Evolutionary conservation across 2,113 vertebrate genomes (phyloP).

Genomic region (Tachuris rubrigastra): DNA sequence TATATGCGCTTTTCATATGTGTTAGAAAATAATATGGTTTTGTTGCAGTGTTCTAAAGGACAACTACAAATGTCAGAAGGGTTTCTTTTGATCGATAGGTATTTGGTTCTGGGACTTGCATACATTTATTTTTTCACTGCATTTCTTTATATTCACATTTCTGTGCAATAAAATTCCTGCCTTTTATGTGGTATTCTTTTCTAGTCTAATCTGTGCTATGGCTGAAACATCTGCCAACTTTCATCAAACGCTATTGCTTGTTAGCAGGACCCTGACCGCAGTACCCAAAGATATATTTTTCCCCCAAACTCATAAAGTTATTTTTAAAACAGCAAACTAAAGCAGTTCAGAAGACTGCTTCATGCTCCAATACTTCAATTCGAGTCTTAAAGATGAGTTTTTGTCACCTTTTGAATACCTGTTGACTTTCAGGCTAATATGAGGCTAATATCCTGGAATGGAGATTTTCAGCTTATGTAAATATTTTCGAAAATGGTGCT

Average conservation of each 20-base stretch:
- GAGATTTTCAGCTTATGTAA: neutral
- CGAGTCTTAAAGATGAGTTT: neutral
- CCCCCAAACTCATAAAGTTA: neutral
- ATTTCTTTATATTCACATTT: slow-evolving; percentile 3
- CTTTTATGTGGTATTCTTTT: slow-evolving; percentile 24
- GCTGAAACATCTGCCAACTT: neutral
- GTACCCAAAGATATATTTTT: neutral
- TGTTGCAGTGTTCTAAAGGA: neutral
- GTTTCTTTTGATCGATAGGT: neutral
- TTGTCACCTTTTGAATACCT: neutral
- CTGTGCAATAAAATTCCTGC: neutral
- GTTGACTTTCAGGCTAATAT: neutral
- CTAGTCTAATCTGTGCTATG: neutral
- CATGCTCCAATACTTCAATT: neutral
- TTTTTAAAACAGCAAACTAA: neutral
- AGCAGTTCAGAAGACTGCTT: neutral
- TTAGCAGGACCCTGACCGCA: neutral
- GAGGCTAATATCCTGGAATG: neutral
- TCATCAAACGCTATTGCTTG: neutral
- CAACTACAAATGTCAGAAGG: neutral
- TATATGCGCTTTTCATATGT: neutral
- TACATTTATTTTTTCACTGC: neutral
- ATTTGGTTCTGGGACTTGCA: neutral
- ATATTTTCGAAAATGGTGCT: neutral
- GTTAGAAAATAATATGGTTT: neutral